phyloP scores from a whole-genome alignment of 2,888 invertebrate species.

The Drosophila koepferae region DNA sequence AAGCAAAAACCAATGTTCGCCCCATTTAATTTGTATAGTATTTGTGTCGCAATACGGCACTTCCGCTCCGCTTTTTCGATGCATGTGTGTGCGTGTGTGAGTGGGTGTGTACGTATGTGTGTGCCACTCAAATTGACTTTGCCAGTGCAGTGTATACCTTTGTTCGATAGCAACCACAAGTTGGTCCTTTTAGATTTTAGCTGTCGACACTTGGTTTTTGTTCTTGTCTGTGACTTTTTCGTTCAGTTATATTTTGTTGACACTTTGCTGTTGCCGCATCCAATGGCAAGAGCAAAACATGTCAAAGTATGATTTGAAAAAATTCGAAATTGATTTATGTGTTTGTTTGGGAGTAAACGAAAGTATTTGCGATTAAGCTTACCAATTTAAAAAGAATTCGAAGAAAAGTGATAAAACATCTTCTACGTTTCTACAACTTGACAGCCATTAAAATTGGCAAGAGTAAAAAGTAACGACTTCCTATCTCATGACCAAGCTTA shows the following conservation, averaged over 20 bases:
- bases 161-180: slow-evolving; percentile 35
- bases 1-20: slow-evolving; percentile 68
- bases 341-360: slow-evolving; percentile 37
- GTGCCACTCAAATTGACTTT: slow-evolving; percentile 43
- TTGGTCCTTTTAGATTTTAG: slow-evolving; percentile 37
- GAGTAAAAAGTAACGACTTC: background rate
- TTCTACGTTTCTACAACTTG: background rate
- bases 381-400: slow-evolving; percentile 27
- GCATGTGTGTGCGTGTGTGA: slow-evolving; percentile 14
- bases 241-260: slow-evolving; percentile 57
- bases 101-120: slow-evolving; percentile 20
- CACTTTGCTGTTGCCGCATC: slow-evolving; percentile 52
- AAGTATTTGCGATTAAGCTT: slow-evolving; percentile 39
- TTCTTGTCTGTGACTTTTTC: slow-evolving; percentile 21
- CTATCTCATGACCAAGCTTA: no score
- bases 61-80: slow-evolving; percentile 26
- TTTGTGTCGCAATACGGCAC: slow-evolving; percentile 49
- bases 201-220: slow-evolving; percentile 33
- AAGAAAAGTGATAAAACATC: slow-evolving; percentile 17
- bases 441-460: background rate
- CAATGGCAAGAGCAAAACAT: slow-evolving; percentile 44
- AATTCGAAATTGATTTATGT: slow-evolving; percentile 59
- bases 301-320: slow-evolving; percentile 55
- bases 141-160: slow-evolving; percentile 41
- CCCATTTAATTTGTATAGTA: slow-evolving; percentile 75